A percentile compares a stretch with the other conserved stretches of the same genome.
Conservation (phyloP, 2,113 vertebrate species). For the Macheiramphus alcinus region DNA sequence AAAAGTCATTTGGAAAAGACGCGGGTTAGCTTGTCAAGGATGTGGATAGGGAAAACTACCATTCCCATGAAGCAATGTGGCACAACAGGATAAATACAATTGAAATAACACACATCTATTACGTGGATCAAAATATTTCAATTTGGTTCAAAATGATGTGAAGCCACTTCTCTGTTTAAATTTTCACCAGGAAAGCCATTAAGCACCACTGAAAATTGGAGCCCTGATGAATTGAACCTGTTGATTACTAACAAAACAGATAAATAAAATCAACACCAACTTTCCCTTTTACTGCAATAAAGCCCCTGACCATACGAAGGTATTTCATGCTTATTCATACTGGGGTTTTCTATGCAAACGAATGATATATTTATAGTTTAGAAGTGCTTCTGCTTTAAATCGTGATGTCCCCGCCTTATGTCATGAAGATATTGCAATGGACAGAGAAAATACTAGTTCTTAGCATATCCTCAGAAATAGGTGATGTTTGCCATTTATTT, state of each 20-base stretch:
- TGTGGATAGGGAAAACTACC: background rate
- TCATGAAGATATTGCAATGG: background rate
- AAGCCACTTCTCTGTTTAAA: background rate
- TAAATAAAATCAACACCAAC: background rate
- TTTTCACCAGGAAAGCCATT: background rate
- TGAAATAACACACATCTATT: background rate
- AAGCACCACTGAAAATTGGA: background rate
- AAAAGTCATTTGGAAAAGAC: background rate
- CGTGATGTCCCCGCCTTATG: background rate
- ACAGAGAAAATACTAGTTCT: background rate
- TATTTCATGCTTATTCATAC: background rate
- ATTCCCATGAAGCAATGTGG: background rate
- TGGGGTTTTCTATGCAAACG: rapidly evolving
- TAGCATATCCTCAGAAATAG: background rate
- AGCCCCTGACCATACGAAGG: background rate
- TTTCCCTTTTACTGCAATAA: background rate
- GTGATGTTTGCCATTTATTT: background rate
- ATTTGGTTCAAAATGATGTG: background rate
- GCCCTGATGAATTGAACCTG: background rate
- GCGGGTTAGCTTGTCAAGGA: background rate
- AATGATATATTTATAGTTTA: background rate
- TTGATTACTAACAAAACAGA: background rate
- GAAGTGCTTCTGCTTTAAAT: background rate
- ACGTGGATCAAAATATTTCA: background rate
- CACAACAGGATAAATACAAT: background rate